Conservation (phyloP, 2,888 invertebrate genomes). For the Agrotis ipsilon region DNA sequence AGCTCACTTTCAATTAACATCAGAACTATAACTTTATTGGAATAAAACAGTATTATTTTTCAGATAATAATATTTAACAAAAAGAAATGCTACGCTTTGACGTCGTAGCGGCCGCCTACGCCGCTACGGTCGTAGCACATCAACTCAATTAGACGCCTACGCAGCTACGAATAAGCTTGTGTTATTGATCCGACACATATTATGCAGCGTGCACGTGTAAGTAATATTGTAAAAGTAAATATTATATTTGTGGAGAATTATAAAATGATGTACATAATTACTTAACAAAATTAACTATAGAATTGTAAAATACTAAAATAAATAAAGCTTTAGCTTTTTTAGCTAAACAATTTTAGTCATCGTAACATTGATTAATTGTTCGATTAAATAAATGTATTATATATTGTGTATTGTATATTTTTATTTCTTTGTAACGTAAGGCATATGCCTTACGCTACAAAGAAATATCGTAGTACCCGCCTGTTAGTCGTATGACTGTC, state of each 20-base stretch:
- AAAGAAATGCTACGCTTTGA: slow-evolving; percentile 25
- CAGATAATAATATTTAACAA: neutral
- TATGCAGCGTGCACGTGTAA: neutral
- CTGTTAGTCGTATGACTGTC: too few relatives aligned
- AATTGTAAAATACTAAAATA: too few relatives aligned
- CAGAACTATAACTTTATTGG: neutral
- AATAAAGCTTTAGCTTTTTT: too few relatives aligned
- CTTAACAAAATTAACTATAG: too few relatives aligned
- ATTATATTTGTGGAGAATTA: neutral
- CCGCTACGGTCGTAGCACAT: slow-evolving; percentile 52
- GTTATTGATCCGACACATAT: neutral
- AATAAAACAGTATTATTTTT: neutral
- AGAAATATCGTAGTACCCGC: too few relatives aligned
- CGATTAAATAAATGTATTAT: too few relatives aligned
- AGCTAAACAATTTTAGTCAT: too few relatives aligned
- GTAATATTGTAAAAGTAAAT: neutral
- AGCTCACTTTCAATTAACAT: neutral
- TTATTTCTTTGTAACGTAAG: too few relatives aligned
- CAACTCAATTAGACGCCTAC: slow-evolving; percentile 39
- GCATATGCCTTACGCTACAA: too few relatives aligned
- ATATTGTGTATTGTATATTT: too few relatives aligned
- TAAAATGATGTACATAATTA: too few relatives aligned
- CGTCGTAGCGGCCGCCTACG: slow-evolving; percentile 38
- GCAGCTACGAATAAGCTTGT: slow-evolving; percentile 2
- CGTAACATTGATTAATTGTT: too few relatives aligned